These are phyloP conservation scores for Neodiprion virginianus DNA, from an alignment of 1,140 invertebrate genomes.

Conservation along the genomic window DNA sequence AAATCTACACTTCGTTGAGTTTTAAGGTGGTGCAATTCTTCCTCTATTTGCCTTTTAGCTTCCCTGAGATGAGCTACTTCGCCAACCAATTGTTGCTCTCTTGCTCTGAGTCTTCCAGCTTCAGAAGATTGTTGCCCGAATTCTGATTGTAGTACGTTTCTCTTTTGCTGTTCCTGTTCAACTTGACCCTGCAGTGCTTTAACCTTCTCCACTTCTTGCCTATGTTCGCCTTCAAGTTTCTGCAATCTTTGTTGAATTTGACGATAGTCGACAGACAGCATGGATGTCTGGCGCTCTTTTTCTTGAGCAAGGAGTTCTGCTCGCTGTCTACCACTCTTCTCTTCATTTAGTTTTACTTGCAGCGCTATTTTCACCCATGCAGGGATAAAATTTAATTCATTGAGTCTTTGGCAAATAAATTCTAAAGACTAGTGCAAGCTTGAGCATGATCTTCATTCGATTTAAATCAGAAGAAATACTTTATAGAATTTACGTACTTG, in stretches of 20 bases:
- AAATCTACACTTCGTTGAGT: slow-evolving; percentile 74
- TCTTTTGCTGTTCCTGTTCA: slow-evolving; percentile 88
- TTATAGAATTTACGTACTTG: not conserved
- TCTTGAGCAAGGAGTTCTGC: slow-evolving; percentile 86
- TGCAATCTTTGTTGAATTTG: slow-evolving; percentile 90
- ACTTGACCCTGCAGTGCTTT: slow-evolving; percentile 82
- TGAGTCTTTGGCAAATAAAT: not conserved
- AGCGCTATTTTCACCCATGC: slow-evolving; percentile 68
- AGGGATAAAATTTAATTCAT: not conserved
- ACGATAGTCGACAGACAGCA: slow-evolving; percentile 91
- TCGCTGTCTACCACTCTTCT: slow-evolving; percentile 82
- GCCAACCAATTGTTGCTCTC: slow-evolving; percentile 77
- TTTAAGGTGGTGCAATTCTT: slow-evolving; percentile 83
- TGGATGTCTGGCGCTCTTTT: slow-evolving; percentile 92
- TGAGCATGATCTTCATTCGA: too few species aligned
- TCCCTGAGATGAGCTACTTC: slow-evolving; percentile 77
- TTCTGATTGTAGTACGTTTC: slow-evolving; percentile 76
- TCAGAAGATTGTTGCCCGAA: slow-evolving; percentile 76
- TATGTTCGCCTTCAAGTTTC: slow-evolving; percentile 87
- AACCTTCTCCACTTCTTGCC: slow-evolving; percentile 88
- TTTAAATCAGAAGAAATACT: not conserved
- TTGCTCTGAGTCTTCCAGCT: slow-evolving; percentile 73
- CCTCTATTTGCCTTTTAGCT: slow-evolving; percentile 75
- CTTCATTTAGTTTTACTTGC: slow-evolving; percentile 90
- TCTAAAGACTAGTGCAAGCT: too few species aligned